Conservation (phyloP, 1,140 invertebrate species). For the Achatina immaculata region DNA sequence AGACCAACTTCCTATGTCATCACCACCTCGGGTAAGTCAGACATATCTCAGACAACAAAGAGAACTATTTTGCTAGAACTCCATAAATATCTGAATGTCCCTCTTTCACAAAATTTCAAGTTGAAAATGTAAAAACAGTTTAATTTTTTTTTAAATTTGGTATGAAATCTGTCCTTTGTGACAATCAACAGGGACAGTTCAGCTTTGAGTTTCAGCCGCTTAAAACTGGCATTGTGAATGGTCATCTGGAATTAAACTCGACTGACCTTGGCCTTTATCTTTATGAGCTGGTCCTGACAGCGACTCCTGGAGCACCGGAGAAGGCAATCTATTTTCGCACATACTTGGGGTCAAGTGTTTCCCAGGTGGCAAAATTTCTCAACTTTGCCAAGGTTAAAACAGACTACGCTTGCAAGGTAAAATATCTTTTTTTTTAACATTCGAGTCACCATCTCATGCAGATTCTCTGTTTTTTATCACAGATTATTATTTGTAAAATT, state of each 20-base stretch:
- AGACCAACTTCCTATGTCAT: no score
- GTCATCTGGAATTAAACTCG: constrained; percentile 65
- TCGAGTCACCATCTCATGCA: no score
- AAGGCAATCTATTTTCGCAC: constrained; percentile 68
- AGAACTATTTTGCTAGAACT: no score
- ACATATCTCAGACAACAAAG: no score
- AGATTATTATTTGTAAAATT: not conserved
- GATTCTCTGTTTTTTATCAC: no score
- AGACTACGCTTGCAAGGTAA: constrained; percentile 71
- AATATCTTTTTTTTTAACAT: constrained; percentile 30
- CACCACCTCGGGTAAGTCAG: no score
- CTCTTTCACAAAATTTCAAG: no score
- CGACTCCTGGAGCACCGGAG: constrained; percentile 66
- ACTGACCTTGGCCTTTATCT: constrained; percentile 68
- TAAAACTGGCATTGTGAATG: constrained; percentile 63
- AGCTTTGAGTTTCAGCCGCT: constrained; percentile 70
- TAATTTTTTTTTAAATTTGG: no score
- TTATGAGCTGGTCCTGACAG: constrained; percentile 69
- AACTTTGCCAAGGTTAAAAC: constrained; percentile 72
- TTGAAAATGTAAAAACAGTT: no score
- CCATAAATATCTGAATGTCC: no score
- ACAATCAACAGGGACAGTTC: constrained; percentile 64
- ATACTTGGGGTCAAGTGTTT: constrained; percentile 63
- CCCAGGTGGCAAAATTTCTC: constrained; percentile 66
- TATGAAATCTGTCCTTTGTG: no score